Conservation (phyloP, 2,888 invertebrate genomes). For the Cepaea hortensis region DNA sequence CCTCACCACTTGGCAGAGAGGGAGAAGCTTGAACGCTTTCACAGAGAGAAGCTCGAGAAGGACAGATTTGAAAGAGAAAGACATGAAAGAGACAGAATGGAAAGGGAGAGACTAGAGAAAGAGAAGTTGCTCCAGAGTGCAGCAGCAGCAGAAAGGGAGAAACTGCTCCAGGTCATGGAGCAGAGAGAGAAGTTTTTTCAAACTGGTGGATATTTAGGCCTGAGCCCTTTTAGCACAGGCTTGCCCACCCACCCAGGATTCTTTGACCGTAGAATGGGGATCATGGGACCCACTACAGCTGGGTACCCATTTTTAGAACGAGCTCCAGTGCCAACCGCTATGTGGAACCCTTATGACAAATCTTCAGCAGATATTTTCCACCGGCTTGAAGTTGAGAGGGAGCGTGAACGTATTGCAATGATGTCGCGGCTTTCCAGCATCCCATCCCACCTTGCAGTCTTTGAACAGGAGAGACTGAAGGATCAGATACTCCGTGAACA, state of each 20-base stretch:
- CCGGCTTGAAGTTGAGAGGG: conserved; percentile 56
- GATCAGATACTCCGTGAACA: conserved; percentile 58
- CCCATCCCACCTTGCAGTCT: conserved; percentile 55
- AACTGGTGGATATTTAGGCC: conserved; percentile 53
- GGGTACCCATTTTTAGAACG: conserved; percentile 57
- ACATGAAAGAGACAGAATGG: conserved; percentile 30
- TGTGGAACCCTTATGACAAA: conserved; percentile 69
- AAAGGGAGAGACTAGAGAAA: conserved; percentile 39
- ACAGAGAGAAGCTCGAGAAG: conserved; percentile 55
- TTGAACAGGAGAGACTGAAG: conserved; percentile 63
- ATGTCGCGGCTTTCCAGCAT: conserved; percentile 53
- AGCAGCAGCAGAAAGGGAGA: conserved; percentile 51
- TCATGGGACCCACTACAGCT: conserved; percentile 59
- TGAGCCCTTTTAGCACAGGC: conserved; percentile 43
- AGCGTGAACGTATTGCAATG: conserved; percentile 62
- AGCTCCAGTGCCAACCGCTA: conserved; percentile 54
- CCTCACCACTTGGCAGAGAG: conserved; percentile 48
- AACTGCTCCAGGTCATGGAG: conserved; percentile 48
- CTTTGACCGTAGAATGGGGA: conserved; percentile 44
- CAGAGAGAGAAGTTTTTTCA: conserved; percentile 46
- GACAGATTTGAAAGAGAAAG: conserved; percentile 45
- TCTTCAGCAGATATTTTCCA: conserved; percentile 57
- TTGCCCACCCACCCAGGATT: conserved; percentile 35
- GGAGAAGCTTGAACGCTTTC: conserved; percentile 54
- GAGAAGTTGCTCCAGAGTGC: conserved; percentile 44